phyloP scores from a whole-genome alignment of 2,797 vertebrate species.

The Ibycter americanus region DNA sequence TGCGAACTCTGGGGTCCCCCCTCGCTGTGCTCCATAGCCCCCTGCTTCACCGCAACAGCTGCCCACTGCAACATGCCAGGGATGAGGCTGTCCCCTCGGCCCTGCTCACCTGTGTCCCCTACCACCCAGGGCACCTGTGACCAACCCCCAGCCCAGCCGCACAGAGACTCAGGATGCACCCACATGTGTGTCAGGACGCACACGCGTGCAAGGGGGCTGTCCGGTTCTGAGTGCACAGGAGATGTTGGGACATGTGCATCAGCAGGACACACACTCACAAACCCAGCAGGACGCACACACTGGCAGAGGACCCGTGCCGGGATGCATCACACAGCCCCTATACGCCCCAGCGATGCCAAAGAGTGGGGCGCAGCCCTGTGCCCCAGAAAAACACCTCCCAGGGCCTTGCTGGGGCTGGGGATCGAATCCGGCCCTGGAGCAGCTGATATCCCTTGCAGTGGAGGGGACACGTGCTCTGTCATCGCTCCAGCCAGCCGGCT shows the following conservation, averaged over 20 bases:
- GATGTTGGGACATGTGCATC: accelerated
- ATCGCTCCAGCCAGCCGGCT: background rate
- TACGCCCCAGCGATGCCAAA: accelerated
- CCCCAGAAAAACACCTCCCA: too few species aligned
- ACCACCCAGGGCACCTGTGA: background rate
- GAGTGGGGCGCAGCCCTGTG: background rate
- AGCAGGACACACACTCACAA: background rate
- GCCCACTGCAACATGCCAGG: accelerated
- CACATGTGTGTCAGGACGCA: background rate
- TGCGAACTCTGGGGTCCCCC: background rate
- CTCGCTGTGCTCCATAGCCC: background rate
- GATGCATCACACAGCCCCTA: background rate
- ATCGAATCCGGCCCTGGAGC: background rate
- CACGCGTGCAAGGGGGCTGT: accelerated
- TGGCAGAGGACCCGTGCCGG: accelerated
- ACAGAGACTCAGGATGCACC: too few species aligned
- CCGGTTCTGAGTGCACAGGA: accelerated
- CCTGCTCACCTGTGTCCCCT: accelerated
- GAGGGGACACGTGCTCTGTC: background rate
- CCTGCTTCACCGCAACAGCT: background rate
- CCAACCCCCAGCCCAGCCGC: background rate
- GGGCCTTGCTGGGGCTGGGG: accelerated
- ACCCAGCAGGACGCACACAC: accelerated
- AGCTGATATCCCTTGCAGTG: background rate
- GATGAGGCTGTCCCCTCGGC: background rate